Evolutionary conservation across 1,140 invertebrate species (phyloP).

Genomic region (Drosophila guanche): DNA sequence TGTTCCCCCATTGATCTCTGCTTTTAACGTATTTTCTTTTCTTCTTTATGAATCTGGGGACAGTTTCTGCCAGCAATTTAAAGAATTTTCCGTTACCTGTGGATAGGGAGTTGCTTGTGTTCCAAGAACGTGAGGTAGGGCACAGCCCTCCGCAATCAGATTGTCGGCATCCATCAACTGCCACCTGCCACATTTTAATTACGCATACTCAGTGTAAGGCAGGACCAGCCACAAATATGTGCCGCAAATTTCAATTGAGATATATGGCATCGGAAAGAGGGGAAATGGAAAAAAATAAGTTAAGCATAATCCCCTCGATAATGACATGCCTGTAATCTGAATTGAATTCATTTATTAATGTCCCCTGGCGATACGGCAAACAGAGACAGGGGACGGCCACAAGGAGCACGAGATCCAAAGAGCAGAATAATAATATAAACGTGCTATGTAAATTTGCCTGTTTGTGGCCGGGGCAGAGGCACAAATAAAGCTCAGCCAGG

Average conservation of each 20-base stretch:
- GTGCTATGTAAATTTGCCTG: conserved; percentile 40
- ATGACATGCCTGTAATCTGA: conserved; percentile 31
- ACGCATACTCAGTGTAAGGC: conserved; percentile 8
- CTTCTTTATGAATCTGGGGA: neutral
- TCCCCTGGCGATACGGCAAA: conserved; percentile 14
- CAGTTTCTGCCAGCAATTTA: neutral
- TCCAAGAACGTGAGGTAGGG: neutral
- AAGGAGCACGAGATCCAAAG: neutral
- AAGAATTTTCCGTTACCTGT: neutral
- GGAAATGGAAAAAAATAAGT: neutral
- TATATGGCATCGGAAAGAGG: too few relatives aligned
- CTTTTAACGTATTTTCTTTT: neutral
- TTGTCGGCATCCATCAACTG: neutral
- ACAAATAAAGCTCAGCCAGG: conserved; percentile 34
- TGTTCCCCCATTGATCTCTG: too few relatives aligned
- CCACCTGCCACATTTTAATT: conserved; percentile 35
- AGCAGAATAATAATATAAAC: conserved; percentile 34
- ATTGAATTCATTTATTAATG: conserved; percentile 47
- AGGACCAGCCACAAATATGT: conserved; percentile 15
- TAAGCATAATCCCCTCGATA: conserved; percentile 21
- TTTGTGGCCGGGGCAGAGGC: conserved; percentile 8
- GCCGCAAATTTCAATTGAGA: conserved; percentile 23
- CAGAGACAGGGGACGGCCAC: neutral
- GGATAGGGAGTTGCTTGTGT: neutral
- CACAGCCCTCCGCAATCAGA: neutral